Conservation (phyloP, 2,888 invertebrate genomes). For the Magallana nippona region DNA sequence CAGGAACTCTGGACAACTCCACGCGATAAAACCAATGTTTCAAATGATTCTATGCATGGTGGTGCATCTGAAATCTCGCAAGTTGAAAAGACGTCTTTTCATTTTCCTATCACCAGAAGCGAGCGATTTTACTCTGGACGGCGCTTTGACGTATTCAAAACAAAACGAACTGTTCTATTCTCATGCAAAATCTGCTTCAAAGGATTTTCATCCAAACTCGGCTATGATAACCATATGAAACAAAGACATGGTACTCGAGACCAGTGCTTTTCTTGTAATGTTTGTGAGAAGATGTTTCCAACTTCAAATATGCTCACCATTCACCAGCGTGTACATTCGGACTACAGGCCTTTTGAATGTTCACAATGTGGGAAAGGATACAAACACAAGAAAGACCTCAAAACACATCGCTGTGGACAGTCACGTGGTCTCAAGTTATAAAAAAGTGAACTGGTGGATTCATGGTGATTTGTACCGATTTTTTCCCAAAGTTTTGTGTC, state of each 20-base stretch:
- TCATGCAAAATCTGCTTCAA: conserved; percentile 36
- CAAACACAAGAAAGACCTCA: conserved; percentile 44
- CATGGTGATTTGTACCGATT: background rate
- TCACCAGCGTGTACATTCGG: conserved; percentile 40
- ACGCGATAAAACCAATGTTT: conserved; percentile 8
- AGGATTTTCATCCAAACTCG: conserved; percentile 42
- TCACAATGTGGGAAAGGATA: conserved; percentile 39
- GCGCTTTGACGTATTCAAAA: background rate
- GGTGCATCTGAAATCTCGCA: background rate
- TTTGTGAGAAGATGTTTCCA: conserved; percentile 43
- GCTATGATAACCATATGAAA: conserved; percentile 41
- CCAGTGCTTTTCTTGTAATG: conserved; percentile 36
- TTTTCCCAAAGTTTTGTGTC: background rate
- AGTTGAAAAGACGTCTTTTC: conserved; percentile 16
- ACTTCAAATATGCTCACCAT: conserved; percentile 34
- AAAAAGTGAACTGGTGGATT: background rate
- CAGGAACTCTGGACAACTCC: background rate
- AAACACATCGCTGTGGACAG: conserved; percentile 34
- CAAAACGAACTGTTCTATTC: conserved; percentile 5
- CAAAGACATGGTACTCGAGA: conserved; percentile 38
- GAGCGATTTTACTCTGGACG: background rate
- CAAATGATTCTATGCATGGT: background rate
- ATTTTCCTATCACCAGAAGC: background rate
- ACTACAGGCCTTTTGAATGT: conserved; percentile 42
- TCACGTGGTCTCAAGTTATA: conserved; percentile 1